phyloP scores from a whole-genome alignment of 1,140 invertebrate genomes.

The Chymomyza costata region DNA sequence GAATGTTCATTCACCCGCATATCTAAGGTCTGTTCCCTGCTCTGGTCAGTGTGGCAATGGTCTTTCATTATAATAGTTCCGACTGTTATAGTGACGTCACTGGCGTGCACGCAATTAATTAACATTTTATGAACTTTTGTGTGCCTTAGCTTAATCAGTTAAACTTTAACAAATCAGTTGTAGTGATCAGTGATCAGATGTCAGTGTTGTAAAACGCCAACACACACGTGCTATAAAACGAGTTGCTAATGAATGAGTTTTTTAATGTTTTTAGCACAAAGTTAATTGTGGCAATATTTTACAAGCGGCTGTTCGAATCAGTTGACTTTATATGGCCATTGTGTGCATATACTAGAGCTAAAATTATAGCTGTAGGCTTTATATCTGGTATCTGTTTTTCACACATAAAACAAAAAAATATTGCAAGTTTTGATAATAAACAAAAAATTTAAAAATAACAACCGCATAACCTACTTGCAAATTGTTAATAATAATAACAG shows the following conservation, averaged over 20 bases:
- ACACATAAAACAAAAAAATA: slow-evolving; percentile 16
- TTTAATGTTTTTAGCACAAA: slow-evolving; percentile 21
- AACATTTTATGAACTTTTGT: too few species aligned
- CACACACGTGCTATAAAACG: slow-evolving; percentile 49
- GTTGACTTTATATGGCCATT: slow-evolving; percentile 53
- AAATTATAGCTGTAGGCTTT: too few species aligned
- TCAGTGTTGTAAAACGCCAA: too few species aligned
- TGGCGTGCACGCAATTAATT: too few species aligned
- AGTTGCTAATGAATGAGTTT: slow-evolving; percentile 41
- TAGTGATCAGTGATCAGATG: too few species aligned
- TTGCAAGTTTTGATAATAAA: slow-evolving; percentile 30
- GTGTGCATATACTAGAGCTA: slow-evolving; percentile 41
- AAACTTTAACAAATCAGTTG: too few species aligned
- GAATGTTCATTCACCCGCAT: too few species aligned
- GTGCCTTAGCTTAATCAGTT: too few species aligned
- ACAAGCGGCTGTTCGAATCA: slow-evolving; percentile 37
- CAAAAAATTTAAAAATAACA: slow-evolving; percentile 58
- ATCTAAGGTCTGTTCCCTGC: too few species aligned
- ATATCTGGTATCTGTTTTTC: slow-evolving; percentile 8
- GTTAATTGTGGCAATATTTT: slow-evolving; percentile 8
- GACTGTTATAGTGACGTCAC: too few species aligned
- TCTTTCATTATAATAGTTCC: too few species aligned
- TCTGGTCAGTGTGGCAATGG: too few species aligned
- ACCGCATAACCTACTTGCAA: slow-evolving; percentile 31
- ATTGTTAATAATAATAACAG: slow-evolving; percentile 62